A percentile compares a stretch with the other conserved stretches of the same genome.
These are phyloP conservation scores for Drosophila nigrodunni DNA, from an alignment of 1,140 invertebrate species.

Conservation along the genomic window DNA sequence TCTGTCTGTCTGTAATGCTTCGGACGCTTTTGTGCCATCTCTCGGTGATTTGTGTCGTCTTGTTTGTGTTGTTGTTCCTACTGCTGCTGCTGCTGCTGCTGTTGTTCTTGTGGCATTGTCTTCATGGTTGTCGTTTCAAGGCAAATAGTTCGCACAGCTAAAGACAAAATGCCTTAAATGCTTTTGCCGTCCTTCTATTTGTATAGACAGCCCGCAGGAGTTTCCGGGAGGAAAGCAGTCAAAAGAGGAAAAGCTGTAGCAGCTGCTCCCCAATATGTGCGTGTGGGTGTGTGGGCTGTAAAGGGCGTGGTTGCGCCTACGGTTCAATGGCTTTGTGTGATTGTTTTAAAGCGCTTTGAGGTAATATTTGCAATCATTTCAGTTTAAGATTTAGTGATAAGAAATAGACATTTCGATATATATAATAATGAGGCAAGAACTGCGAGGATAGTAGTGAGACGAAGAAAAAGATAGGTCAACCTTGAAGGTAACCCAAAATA, in stretches of 20 bases:
- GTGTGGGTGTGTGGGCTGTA: conserved; percentile 2
- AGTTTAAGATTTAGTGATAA: background rate
- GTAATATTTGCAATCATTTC: conserved; percentile 11
- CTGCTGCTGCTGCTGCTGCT: conserved; percentile 25
- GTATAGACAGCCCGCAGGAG: conserved; percentile 11
- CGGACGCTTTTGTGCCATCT: conserved; percentile 39
- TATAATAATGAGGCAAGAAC: background rate
- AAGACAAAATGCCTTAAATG: conserved; percentile 69
- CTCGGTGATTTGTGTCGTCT: conserved; percentile 47
- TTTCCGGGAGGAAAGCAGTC: background rate
- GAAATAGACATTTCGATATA: background rate
- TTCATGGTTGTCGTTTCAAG: conserved; percentile 59
- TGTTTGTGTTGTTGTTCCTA: conserved; percentile 22
- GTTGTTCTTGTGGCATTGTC: conserved; percentile 51
- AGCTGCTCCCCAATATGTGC: conserved; percentile 7
- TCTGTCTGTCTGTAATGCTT: conserved; percentile 21
- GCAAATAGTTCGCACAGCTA: conserved; percentile 64
- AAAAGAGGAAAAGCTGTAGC: background rate
- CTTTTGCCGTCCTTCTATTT: conserved; percentile 59
- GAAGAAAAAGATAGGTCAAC: too few species aligned
- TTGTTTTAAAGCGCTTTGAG: conserved; percentile 31
- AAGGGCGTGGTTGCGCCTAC: background rate
- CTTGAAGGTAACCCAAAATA: too few species aligned
- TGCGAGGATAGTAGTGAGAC: too few species aligned
- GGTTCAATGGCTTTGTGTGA: conserved; percentile 29